Percentiles rank a stretch among this genome's conserved stretches.
These are phyloP conservation scores for Gavia stellata DNA, from an alignment of 2,113 vertebrate species.

Conservation along the genomic window DNA sequence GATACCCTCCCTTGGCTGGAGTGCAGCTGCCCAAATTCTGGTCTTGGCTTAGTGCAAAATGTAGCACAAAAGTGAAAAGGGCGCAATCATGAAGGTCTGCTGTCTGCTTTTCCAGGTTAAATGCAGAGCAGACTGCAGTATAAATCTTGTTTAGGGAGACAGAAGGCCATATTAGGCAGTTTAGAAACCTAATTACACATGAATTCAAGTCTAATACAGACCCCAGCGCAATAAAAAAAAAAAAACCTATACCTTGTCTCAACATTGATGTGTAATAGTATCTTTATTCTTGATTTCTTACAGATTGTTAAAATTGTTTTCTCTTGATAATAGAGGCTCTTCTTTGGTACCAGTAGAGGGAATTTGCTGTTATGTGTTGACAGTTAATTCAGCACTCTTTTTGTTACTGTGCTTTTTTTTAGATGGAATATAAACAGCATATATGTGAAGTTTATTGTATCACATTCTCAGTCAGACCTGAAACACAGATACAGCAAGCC, in stretches of 20 bases:
- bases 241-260: not conserved
- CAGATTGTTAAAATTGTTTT: not conserved
- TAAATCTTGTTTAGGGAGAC: not conserved
- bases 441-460: not conserved
- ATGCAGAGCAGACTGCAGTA: not conserved
- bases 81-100: fast-evolving
- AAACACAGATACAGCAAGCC: not conserved
- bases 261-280: not conserved
- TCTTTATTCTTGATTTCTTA: not conserved
- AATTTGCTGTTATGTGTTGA: not conserved
- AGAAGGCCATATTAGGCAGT: not conserved
- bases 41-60: not conserved
- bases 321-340: not conserved
- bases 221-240: not conserved
- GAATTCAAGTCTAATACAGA: not conserved
- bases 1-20: not conserved
- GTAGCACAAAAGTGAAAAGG: not conserved
- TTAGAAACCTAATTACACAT: not conserved
- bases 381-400: not conserved
- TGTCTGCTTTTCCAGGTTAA: not conserved
- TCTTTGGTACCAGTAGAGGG: not conserved
- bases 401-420: not conserved
- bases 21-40: not conserved
- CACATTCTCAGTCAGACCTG: not conserved
- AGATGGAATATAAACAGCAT: not conserved